phyloP scores from a whole-genome alignment of 2,888 invertebrate species.

The Epistrophe grossulariae region DNA sequence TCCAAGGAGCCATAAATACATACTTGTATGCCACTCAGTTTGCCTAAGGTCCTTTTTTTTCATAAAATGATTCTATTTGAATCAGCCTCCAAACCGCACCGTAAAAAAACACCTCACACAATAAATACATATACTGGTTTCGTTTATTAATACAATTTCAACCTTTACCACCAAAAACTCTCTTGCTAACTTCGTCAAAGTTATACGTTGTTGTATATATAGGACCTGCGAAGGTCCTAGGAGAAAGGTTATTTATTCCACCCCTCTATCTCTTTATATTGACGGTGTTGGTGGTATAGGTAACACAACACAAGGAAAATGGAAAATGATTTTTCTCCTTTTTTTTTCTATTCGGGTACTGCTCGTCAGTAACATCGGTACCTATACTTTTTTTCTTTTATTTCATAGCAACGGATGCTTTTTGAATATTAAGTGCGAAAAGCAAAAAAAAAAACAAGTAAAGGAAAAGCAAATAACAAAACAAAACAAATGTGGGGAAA shows the following conservation, averaged over 20 bases:
- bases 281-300: neutral
- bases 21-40: constrained; percentile 14
- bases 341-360: constrained; percentile 26
- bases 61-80: neutral
- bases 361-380: constrained; percentile 35
- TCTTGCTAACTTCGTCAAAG: constrained; percentile 19
- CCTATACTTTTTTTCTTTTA: constrained; percentile 35
- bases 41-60: neutral
- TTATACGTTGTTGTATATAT: constrained; percentile 6
- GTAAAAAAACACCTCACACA: constrained; percentile 58
- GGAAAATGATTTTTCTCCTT: constrained; percentile 52
- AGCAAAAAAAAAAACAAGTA: neutral
- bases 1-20: constrained; percentile 54
- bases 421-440: constrained; percentile 71
- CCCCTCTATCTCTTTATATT: constrained; percentile 12
- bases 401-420: constrained; percentile 58
- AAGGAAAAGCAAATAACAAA: constrained; percentile 46
- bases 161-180: constrained; percentile 51
- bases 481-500: constrained; percentile 16
- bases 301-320: constrained; percentile 34
- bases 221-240: constrained; percentile 1
- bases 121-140: constrained; percentile 70
- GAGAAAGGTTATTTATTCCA: constrained; percentile 9
- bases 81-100: constrained; percentile 23
- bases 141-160: constrained; percentile 71